Conservation (phyloP, 1,140 invertebrate species). For the Lasioglossum baleicum region DNA sequence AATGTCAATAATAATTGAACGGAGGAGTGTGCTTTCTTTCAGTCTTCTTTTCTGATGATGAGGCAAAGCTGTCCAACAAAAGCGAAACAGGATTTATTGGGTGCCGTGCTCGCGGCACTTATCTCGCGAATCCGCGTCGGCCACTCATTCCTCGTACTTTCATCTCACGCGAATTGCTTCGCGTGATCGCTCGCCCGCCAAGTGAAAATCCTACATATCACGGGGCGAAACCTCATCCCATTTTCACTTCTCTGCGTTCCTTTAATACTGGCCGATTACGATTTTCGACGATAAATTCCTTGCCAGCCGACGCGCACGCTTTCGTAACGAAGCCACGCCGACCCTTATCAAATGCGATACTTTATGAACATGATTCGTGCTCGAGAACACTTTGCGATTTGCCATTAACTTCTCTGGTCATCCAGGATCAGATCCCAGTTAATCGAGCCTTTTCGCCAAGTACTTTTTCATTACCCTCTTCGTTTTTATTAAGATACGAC, state of each 20-base stretch:
- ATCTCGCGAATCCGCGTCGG: constrained; percentile 31
- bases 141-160: constrained; percentile 38
- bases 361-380: not conserved
- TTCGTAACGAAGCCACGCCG: not conserved
- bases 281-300: constrained; percentile 3
- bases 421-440: not conserved
- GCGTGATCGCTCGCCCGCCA: constrained; percentile 23
- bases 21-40: too few relatives aligned
- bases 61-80: not conserved
- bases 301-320: not conserved
- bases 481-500: too few relatives aligned
- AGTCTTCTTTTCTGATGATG: not conserved
- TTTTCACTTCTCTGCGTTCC: constrained; percentile 27
- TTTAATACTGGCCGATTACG: constrained; percentile 15
- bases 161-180: constrained; percentile 32
- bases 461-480: too few relatives aligned
- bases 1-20: too few relatives aligned
- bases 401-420: not conserved
- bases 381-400: not conserved
- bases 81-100: not conserved
- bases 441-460: not conserved
- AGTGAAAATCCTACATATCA: constrained; percentile 29
- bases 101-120: constrained; percentile 8
- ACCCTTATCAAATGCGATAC: not conserved
- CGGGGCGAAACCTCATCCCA: constrained; percentile 27